A percentile compares a stretch with the other conserved stretches of the same genome.
phyloP scores from a whole-genome alignment of 2,888 invertebrate species.

The Mesorhabditis sp. region DNA sequence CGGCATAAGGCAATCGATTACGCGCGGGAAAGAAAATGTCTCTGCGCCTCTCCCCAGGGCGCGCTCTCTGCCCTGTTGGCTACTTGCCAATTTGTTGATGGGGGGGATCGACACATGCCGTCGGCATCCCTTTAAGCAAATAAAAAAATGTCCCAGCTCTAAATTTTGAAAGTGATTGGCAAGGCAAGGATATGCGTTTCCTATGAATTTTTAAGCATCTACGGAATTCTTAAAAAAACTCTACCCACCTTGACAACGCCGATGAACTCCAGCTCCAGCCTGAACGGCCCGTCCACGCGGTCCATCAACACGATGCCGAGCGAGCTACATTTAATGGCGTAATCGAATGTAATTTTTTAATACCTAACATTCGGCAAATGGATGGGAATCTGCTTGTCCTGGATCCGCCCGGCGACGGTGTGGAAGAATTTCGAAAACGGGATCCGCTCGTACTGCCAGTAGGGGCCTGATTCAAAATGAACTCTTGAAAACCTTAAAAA shows the following conservation, averaged over 20 bases:
- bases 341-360: conserved; percentile 27
- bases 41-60: no score
- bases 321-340: conserved; percentile 77
- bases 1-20: no score
- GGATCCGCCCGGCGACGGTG: conserved; percentile 53
- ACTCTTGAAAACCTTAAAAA: neutral
- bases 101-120: no score
- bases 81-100: no score
- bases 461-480: conserved; percentile 71
- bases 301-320: conserved; percentile 81
- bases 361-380: conserved; percentile 35
- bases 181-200: no score
- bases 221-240: no score
- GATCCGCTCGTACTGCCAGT: conserved; percentile 81
- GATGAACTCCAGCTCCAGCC: conserved; percentile 86
- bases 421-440: conserved; percentile 53
- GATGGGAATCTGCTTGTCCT: conserved; percentile 45
- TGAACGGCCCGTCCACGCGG: conserved; percentile 77
- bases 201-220: no score
- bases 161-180: no score
- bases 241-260: conserved; percentile 69
- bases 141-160: no score
- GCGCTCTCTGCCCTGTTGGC: no score
- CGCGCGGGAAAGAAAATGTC: no score
- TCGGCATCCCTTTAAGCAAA: no score